phyloP scores from a whole-genome alignment of 2,888 invertebrate genomes.

The Leucoptera coffeella region DNA sequence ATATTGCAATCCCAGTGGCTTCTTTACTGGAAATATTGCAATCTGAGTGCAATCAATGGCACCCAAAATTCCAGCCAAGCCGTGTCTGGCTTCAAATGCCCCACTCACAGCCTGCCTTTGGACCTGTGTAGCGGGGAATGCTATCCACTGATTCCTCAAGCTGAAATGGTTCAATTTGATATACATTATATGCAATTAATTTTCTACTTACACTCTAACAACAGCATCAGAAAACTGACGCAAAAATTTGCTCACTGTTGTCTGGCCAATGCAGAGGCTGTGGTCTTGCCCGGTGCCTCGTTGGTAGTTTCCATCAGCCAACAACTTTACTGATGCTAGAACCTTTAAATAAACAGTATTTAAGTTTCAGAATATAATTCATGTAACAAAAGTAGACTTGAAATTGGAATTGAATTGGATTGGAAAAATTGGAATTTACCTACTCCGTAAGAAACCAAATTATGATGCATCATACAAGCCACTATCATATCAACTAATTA shows the following conservation, averaged over 20 bases:
- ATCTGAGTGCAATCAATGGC: constrained; percentile 2
- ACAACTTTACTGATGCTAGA: neutral
- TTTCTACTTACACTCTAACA: constrained; percentile 1
- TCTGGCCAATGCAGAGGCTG: constrained; percentile 2
- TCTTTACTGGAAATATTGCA: constrained; percentile 1
- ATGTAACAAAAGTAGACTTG: neutral
- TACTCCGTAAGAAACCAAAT: too few relatives aligned
- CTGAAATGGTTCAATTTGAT: constrained; percentile 1
- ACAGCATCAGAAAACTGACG: constrained; percentile 2
- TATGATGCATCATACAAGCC: too few relatives aligned
- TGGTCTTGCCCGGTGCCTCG: constrained; percentile 3
- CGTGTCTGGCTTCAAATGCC: neutral
- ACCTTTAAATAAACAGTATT: too few relatives aligned
- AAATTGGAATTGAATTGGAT: neutral
- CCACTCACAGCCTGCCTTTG: neutral
- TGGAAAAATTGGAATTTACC: neutral
- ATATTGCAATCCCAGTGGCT: neutral
- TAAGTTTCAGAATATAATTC: too few relatives aligned
- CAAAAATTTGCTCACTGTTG: constrained; percentile 3
- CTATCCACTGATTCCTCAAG: constrained; percentile 1
- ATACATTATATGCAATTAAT: neutral
- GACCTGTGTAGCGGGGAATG: neutral
- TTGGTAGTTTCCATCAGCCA: constrained; percentile 3
- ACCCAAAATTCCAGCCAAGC: constrained; percentile 1
- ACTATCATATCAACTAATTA: too few relatives aligned